Evolutionary conservation across 2,888 invertebrate genomes (phyloP).

Genomic region (Lithophane leautieri): DNA sequence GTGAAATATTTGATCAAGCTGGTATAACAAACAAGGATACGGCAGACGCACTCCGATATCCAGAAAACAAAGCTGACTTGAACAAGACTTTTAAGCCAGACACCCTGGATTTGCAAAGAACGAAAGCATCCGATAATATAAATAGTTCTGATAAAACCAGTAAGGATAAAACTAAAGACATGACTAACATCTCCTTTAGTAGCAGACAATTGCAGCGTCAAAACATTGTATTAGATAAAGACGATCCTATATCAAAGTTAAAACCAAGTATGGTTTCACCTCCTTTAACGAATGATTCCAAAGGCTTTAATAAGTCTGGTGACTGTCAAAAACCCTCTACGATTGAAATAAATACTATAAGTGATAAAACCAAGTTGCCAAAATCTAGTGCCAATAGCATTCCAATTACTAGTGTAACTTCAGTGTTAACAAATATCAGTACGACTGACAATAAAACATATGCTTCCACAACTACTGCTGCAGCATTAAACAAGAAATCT

Average conservation of each 20-base stretch:
- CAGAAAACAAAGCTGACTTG: conserved; percentile 31
- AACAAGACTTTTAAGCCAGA: conserved; percentile 40
- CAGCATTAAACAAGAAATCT: conserved; percentile 22
- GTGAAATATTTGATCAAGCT: not conserved
- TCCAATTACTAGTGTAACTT: conserved; percentile 34
- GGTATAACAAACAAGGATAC: conserved; percentile 10
- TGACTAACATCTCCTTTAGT: conserved; percentile 41
- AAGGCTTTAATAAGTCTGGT: conserved; percentile 40
- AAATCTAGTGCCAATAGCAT: conserved; percentile 63
- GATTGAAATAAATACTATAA: conserved; percentile 50
- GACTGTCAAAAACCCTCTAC: conserved; percentile 49
- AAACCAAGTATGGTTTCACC: conserved; percentile 36
- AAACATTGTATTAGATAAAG: conserved; percentile 69
- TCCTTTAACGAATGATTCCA: conserved; percentile 19
- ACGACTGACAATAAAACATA: conserved; percentile 23
- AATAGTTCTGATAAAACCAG: conserved; percentile 28
- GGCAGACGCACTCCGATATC: not conserved
- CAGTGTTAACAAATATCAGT: conserved; percentile 21
- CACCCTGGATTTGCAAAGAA: conserved; percentile 11
- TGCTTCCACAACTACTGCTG: conserved; percentile 33
- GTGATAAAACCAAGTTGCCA: conserved; percentile 56
- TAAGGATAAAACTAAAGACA: conserved; percentile 55
- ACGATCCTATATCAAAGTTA: conserved; percentile 53
- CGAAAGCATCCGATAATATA: conserved; percentile 15
- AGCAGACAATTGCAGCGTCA: conserved; percentile 76